Base-by-base conservation (phyloP, 2,797 vertebrate species). In the Girardinus metallicus region DNA sequence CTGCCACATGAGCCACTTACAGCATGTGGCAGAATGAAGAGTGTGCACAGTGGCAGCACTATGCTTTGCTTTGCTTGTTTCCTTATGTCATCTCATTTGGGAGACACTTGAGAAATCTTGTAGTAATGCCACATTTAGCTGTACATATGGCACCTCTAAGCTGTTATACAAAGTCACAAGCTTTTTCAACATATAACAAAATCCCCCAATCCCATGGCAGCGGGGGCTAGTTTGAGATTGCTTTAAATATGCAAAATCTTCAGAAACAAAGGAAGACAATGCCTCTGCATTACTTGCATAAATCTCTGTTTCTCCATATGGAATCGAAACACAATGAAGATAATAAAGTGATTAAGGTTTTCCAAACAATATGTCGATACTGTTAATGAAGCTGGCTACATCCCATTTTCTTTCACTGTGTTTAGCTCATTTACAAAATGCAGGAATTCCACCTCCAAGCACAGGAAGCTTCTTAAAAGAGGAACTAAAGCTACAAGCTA, bases 401-500 rank as follows among this genome's bases (percentile, higher is more conserved):
- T 44, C 23, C 4, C 2, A 70, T 66, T 79, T 62, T 76, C 73
- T 43, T 79, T 62, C 41, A 43, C 75, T 76, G 62, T 83, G 53
- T 84, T 90, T 71, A 85, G 74, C 36, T 86, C 74, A 86, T 89
- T 84, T 36, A 75, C 73, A 80, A 77, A 89, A 76, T n/a, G 64
- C 79, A 34, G 60, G 71, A 78, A 80, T 75, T 84, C 80, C 66
- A 80, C 47, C 76, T 77, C 57, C 55, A 78, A 75, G 55, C 83
- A 4, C 74, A 51, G 80, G 80, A 91, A 82, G 86, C 86, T 83
- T 83, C 88, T 85, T 64, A 86, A 78, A 87, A 88, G 88, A 90
- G 80, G 84, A 88, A 81, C 92, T 88, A 85, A 44, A 91, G 89
- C 89, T 89, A 94, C 94, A 94, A 78, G 83, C 94, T 93, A 93